Percentiles rank a stretch among this genome's conserved stretches.
These are phyloP conservation scores for Perognathus longimembris DNA, from an alignment of 2,113 vertebrate genomes.

Conservation along the genomic window DNA sequence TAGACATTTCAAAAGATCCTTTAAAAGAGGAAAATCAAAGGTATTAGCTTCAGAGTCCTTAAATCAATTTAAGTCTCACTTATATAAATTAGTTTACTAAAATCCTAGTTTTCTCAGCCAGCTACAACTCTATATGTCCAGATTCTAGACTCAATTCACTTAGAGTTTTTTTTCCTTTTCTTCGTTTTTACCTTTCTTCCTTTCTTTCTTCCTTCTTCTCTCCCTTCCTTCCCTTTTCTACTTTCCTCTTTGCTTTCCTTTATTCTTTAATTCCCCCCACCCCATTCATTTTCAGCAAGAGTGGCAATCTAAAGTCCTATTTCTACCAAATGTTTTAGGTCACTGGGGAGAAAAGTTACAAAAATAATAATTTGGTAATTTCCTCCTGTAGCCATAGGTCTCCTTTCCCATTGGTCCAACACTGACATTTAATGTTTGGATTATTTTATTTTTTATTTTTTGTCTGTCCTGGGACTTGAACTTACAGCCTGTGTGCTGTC, in stretches of 20 bases:
- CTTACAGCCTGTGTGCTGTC: too few relatives aligned
- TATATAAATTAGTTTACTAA: conserved; percentile 74
- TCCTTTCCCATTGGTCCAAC: conserved; percentile 28
- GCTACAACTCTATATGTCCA: conserved; percentile 25
- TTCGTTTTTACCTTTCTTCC: neutral
- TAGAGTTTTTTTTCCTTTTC: neutral
- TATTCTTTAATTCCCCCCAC: neutral
- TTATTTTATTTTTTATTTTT: too few relatives aligned
- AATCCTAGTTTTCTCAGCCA: conserved; percentile 80
- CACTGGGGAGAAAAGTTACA: conserved; percentile 68
- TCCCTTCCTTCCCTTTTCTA: neutral
- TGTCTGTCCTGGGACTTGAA: too few relatives aligned
- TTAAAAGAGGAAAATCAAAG: conserved; percentile 51
- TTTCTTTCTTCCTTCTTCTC: neutral
- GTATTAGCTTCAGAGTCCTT: conserved; percentile 58
- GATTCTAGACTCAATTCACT: conserved; percentile 46
- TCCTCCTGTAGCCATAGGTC: conserved; percentile 40
- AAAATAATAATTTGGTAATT: conserved; percentile 70
- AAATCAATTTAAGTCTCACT: conserved; percentile 71
- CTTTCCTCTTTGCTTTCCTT: neutral
- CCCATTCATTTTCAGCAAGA: conserved; percentile 24
- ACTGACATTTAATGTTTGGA: neutral
- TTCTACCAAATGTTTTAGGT: conserved; percentile 69
- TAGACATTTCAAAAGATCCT: conserved; percentile 9
- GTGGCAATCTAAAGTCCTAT: conserved; percentile 57